Conservation (phyloP, 2,888 invertebrate genomes). For the Osedax frankpressi region DNA sequence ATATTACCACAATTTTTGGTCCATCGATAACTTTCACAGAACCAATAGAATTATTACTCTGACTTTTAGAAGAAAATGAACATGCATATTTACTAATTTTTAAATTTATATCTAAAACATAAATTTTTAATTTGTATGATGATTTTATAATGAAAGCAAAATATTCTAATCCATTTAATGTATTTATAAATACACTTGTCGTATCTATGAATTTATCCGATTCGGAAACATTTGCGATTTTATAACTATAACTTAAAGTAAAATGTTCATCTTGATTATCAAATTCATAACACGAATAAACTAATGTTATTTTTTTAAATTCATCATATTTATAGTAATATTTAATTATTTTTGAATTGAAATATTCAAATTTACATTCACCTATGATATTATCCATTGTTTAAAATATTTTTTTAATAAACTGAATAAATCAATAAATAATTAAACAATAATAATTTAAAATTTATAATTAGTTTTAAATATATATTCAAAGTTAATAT, state of each 20-base stretch:
- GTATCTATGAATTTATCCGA: neutral
- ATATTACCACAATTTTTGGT: neutral
- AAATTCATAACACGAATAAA: neutral
- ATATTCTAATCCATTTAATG: neutral
- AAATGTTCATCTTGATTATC: neutral
- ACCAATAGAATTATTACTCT: neutral
- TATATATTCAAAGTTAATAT: neutral
- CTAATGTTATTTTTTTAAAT: neutral
- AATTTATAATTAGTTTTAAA: no score
- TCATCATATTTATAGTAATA: neutral
- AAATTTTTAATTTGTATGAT: neutral
- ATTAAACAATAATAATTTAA: no score
- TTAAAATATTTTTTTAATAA: no score
- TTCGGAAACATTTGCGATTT: neutral
- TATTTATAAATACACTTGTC: neutral
- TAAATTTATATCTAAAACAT: neutral
- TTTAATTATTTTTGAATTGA: neutral
- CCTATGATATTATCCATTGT: no score
- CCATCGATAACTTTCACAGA: neutral
- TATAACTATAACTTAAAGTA: neutral
- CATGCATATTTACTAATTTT: neutral
- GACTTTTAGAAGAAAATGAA: neutral
- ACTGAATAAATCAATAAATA: no score
- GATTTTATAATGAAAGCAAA: neutral
- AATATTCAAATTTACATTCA: neutral